Base-by-base conservation (phyloP, 2,888 invertebrate genomes). In the Agrilus cyanescens region DNA sequence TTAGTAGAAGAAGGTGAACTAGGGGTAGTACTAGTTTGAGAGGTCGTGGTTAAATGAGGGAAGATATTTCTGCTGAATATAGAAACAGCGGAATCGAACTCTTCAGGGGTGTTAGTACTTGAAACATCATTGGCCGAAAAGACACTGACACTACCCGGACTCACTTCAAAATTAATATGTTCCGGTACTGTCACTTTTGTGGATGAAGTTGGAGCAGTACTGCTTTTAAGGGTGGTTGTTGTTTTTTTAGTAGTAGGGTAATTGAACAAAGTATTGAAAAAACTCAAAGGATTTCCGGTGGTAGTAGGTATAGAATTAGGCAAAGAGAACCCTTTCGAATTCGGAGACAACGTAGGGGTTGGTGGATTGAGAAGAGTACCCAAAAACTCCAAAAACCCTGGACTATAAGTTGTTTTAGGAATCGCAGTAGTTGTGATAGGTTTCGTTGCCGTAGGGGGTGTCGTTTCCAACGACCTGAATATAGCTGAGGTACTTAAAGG, bases 31-130 rank as follows among this genome's bases (percentile, higher is more conserved):
- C 48, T 42, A 38, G 38, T 45, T 15, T 33, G 14, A 15, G 41
- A 36, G 4, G 37, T 37, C 3, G 45, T 47, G 39, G 43, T 43
- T 16, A 32, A 34, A 16, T 14, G 7, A 25, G 44, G 37, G 37
- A 62, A 62, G 61, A 69, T 60, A 56, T 69, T 69, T 61, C 70
- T 66, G 52, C 73, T 70, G 51, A 70, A 65, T 57, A 75, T 65
- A 39, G 66, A 67, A 54, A 70, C 70, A 52, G 75, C 69, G 50
- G 72, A 60, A 55, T 67, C 68, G 44, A 65, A 61, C 60, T 69
- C 69, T 48, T 67, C 66, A 58, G 74, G 63, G 64, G 66, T 70
- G 38, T 52, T 49, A 52, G 62, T 63, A 53, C 57, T 57, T 34
- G 61, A 46, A 29, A 57, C 38, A 53, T 65, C 65, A 48, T 66